Evolutionary conservation across 2,888 invertebrate species (phyloP), one percentile per base, ranked within the genome.

Genomic region (Rhamphomyia laevipes): DNA sequence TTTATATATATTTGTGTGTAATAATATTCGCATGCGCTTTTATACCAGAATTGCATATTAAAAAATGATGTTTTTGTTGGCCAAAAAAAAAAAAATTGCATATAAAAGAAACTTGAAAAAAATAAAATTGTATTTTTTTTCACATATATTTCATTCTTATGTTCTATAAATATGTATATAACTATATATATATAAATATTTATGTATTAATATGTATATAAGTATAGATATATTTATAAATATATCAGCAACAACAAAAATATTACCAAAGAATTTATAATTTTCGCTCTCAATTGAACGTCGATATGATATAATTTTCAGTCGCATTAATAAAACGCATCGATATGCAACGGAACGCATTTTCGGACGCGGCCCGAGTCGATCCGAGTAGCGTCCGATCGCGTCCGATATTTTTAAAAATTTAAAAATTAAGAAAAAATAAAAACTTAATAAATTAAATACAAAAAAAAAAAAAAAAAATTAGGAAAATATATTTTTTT

Each of bases 291-390:
- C 56, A 55, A 54, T 61, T 57, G 54, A 64, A 56, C 54, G 53
- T 58, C 54, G 64, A 63, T 67, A 66, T 65, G 66, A 64, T 68
- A 65, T 65, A 65, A 65, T 66, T 67, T 65, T 65, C 64, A 70
- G 70, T 70, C 68, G 67, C 66, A 68, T 65, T 67, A 68, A 67
- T 66, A 63, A 68, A 70, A 69, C 65, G 68, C 68, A 69, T 67
- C 68, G 67, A 68, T 66, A 70, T 70, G 70, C 70, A 70, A 66
- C 70, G 70, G 67, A 70, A 70, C 68, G 69, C 67, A 68, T 69
- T 68, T 70, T 70, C 70, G 70, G 70, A 70, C 67, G 69, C 69
- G 67, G 64, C 65, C 67, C 68, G 69, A 69, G 61, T 65, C 65
- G 65, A 65, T 65, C 66, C 70, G 70, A 70, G 66, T 67, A 70